Conservation (phyloP, 2,888 invertebrate genomes). For the Pollenia angustigena region DNA sequence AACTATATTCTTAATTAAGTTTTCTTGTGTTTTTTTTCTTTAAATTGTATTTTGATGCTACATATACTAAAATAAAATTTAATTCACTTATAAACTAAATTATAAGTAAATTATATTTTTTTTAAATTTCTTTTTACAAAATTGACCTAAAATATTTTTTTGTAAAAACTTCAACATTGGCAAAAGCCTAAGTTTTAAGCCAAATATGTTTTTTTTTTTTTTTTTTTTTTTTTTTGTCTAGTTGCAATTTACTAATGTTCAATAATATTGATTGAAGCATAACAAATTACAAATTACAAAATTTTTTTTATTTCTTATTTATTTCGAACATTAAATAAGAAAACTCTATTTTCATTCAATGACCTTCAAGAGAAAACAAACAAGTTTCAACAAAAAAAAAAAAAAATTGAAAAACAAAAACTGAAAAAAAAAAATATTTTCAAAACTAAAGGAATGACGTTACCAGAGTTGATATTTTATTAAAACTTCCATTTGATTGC, state of each 20-base stretch:
- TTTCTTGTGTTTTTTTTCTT: no score
- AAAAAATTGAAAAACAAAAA: slow-evolving; percentile 14
- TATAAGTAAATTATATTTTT: no score
- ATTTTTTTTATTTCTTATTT: slow-evolving; percentile 17
- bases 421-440: neutral
- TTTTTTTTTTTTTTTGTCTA: neutral
- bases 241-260: slow-evolving; percentile 51
- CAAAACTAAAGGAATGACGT: slow-evolving; percentile 21
- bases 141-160: slow-evolving; percentile 14
- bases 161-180: slow-evolving; percentile 8
- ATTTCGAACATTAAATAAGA: slow-evolving; percentile 16
- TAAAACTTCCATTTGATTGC: slow-evolving; percentile 72
- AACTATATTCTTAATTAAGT: neutral
- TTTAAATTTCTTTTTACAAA: neutral
- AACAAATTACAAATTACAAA: slow-evolving; percentile 59
- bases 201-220: neutral
- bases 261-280: slow-evolving; percentile 66
- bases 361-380: slow-evolving; percentile 53
- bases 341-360: slow-evolving; percentile 49
- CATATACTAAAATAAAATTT: no score
- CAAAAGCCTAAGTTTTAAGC: neutral
- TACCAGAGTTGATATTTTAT: slow-evolving; percentile 56
- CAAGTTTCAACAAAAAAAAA: neutral
- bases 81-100: no score
- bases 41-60: no score